Base-by-base conservation (phyloP, 2,113 vertebrate genomes). In the Sardina pilchardus region DNA sequence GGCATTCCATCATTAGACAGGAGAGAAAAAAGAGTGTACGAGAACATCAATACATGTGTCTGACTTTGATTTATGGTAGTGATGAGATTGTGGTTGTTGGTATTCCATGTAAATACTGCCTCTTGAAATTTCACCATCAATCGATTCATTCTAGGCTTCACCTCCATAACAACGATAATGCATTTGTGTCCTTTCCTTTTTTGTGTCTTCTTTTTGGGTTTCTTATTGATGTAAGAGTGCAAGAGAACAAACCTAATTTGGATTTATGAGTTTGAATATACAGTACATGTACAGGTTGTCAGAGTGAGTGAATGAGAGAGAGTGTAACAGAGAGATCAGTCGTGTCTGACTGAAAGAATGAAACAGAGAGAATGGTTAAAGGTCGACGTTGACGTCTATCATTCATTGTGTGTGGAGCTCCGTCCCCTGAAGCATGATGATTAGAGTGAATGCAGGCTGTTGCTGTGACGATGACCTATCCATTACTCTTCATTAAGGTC, bases 361-460 rank as follows among this genome's bases (percentile, higher is more conserved):
- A 67, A 30, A 67, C n/a, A 1, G 63, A 67, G 63, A 67, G n/a
- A 67, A 14, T 1, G 63, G 63, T 3, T n/a, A 67, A 30, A 30
- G 63, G n/a, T 59, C 39, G 39, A 42, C 39, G n/a, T 67, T 6
- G n/a, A 67, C 9, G 30, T 78, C 71, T 78, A 12, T 34, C 71
- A 36, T 36, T 78, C 12, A 14, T 36, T 90, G 78, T 39, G 84
- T 88, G 86, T 84, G 30, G 26, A 17, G 71, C n/a, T 67, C 71
- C 39, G 10, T 44, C 34, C 85, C 26, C 34, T 53, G 26, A 82
- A 17, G 82, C 59, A 59, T 56, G 21, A 39, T 4, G 50, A 42
- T 42, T 34, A 59, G 44, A 83, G 36, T 42, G 17, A 63, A 47
- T 16, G 30, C 81, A 50, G 26, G 7, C 45, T 67, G 63, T 78